A percentile compares a stretch with the other conserved stretches of the same genome.
These are phyloP conservation scores for Cosmorhoe ocellata DNA, from an alignment of 2,888 invertebrate genomes.

Conservation along the genomic window DNA sequence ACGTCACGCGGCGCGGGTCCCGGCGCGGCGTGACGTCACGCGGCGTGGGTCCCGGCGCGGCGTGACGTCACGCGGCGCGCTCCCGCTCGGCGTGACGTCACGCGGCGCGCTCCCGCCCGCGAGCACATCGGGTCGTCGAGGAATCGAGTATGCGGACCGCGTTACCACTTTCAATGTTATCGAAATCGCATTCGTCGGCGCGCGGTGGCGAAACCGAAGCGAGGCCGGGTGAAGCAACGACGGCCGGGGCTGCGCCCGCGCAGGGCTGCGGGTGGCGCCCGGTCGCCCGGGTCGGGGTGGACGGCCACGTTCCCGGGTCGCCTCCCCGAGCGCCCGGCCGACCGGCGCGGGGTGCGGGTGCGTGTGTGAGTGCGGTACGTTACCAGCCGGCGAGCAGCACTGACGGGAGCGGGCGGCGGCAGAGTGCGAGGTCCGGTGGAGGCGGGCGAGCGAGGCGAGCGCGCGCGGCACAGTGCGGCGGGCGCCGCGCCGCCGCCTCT, in stretches of 20 bases:
- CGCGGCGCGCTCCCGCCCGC: no score
- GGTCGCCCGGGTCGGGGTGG: neutral
- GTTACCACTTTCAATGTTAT: slow-evolving; percentile 48
- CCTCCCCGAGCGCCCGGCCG: no score
- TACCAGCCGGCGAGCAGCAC: slow-evolving; percentile 49
- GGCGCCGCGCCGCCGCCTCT: slow-evolving; percentile 22
- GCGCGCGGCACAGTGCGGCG: slow-evolving; percentile 63
- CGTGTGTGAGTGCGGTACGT: slow-evolving; percentile 53
- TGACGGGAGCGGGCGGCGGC: slow-evolving; percentile 47
- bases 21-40: slow-evolving; percentile 1
- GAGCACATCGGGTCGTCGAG: slow-evolving; percentile 3
- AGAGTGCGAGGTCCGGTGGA: slow-evolving; percentile 55
- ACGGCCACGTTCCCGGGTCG: no score
- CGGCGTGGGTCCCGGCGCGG: no score
- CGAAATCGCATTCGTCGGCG: slow-evolving; percentile 50
- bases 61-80: no score
- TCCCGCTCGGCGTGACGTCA: no score
- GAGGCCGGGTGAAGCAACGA: slow-evolving; percentile 38
- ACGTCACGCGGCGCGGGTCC: no score
- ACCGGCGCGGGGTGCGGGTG: slow-evolving; percentile 1
- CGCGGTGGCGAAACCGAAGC: slow-evolving; percentile 50
- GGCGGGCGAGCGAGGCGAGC: slow-evolving; percentile 60
- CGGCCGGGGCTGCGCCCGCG: slow-evolving; percentile 32
- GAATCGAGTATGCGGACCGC: slow-evolving; percentile 18
- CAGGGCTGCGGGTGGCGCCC: slow-evolving; percentile 18